These are phyloP conservation scores for Spatula versicolor DNA, from an alignment of 2,797 vertebrate species.

Conservation along the genomic window DNA sequence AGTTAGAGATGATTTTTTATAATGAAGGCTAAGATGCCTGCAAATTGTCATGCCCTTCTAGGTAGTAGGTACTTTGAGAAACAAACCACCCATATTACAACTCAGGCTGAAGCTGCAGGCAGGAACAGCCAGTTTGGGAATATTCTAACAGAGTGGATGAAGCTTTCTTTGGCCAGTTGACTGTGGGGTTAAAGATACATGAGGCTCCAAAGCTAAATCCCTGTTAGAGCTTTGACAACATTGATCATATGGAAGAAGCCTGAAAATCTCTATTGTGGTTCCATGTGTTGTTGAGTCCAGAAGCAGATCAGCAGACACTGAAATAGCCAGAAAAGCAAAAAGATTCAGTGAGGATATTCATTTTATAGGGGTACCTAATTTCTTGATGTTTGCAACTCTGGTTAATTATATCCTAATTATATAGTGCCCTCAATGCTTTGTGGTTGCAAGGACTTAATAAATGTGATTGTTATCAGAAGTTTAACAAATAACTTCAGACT, in stretches of 20 bases:
- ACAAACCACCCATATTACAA: not conserved
- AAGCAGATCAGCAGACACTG: not conserved
- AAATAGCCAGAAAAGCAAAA: not conserved
- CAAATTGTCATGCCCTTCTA: not conserved
- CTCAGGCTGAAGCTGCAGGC: not conserved
- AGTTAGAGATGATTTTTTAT: not conserved
- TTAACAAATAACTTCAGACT: not conserved
- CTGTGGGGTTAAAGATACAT: not conserved
- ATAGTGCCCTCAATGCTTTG: not conserved
- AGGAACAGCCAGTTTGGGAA: not conserved
- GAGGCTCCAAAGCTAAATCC: not conserved
- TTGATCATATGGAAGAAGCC: not conserved
- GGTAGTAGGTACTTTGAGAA: not conserved
- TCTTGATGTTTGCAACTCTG: not conserved
- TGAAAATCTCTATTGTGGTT: not conserved
- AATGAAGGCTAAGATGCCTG: not conserved
- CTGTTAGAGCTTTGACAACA: not conserved
- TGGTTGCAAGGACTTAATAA: not conserved
- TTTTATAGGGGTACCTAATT: not conserved
- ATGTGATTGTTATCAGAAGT: not conserved
- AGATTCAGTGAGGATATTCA: not conserved
- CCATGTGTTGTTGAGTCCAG: not conserved
- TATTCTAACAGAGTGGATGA: not conserved
- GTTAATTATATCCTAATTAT: not conserved
- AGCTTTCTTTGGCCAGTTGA: slow-evolving; percentile 12